Conservation (phyloP, 2,797 vertebrate species). For the Perdix hodgsoniae region DNA sequence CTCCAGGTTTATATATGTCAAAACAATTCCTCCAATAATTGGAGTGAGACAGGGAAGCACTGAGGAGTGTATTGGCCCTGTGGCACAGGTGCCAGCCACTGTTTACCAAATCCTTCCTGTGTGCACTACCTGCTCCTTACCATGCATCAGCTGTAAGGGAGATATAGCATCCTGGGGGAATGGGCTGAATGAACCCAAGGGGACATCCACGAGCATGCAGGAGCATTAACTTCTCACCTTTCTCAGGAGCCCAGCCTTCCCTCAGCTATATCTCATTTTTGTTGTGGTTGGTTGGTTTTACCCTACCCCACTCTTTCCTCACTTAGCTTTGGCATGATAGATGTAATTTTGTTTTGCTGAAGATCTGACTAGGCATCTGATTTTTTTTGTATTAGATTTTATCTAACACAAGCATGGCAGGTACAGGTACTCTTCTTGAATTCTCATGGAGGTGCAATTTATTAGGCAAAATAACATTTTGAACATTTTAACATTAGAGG, state of each 20-base stretch:
- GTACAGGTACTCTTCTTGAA: background rate
- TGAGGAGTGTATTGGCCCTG: background rate
- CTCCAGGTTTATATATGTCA: too few relatives aligned
- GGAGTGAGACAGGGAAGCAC: background rate
- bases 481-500: background rate
- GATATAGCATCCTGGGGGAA: background rate
- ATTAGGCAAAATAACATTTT: background rate
- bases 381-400: background rate
- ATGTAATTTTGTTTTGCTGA: background rate
- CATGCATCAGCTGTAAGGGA: background rate
- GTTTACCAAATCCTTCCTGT: background rate
- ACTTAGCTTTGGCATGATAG: background rate
- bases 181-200: background rate
- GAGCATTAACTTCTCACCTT: background rate
- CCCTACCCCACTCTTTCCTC: background rate
- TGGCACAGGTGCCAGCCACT: background rate
- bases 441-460: background rate
- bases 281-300: fast-evolving
- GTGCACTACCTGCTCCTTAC: background rate
- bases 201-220: background rate
- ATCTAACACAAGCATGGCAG: background rate
- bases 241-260: background rate
- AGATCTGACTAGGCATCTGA: background rate
- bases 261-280: fast-evolving
- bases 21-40: too few relatives aligned